Percentiles rank a stretch among this genome's conserved stretches.
These are phyloP conservation scores for Propithecus coquereli DNA, from an alignment of 2,113 vertebrate species.

Conservation along the genomic window DNA sequence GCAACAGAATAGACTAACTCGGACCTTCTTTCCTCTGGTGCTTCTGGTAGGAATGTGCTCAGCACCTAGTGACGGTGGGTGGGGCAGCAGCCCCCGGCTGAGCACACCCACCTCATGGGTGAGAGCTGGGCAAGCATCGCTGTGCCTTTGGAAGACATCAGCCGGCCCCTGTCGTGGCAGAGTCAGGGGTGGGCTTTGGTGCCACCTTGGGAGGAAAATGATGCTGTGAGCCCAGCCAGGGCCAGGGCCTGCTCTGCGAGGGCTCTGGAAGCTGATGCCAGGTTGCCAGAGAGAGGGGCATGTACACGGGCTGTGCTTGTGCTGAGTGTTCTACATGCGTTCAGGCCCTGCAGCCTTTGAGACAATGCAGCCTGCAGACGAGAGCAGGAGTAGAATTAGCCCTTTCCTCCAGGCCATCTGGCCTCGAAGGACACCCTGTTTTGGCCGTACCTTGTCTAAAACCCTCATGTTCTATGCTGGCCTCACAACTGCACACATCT, in stretches of 20 bases:
- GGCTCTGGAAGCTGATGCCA: not conserved
- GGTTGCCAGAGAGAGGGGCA: not conserved
- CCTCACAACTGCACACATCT: not conserved
- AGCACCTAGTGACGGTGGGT: not conserved
- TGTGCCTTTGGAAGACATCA: not conserved
- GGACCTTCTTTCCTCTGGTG: not conserved
- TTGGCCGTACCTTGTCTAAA: not conserved
- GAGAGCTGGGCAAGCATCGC: not conserved
- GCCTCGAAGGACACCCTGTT: not conserved
- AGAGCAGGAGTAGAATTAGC: not conserved
- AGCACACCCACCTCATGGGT: not conserved
- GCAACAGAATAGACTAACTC: not conserved
- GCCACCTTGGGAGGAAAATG: not conserved
- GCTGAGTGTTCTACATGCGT: constrained; percentile 45
- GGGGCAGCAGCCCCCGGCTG: not conserved
- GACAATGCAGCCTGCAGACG: not conserved
- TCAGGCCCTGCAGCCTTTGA: not conserved
- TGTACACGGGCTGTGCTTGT: not conserved
- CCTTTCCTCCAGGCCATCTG: not conserved
- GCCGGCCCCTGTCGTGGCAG: no score
- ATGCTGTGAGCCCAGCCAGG: not conserved
- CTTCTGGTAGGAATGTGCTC: not conserved
- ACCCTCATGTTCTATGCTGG: constrained; percentile 41
- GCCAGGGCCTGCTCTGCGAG: no score
- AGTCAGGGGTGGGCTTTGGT: not conserved